Conservation (phyloP, 1,140 invertebrate genomes). For the Papilio dardanus region DNA sequence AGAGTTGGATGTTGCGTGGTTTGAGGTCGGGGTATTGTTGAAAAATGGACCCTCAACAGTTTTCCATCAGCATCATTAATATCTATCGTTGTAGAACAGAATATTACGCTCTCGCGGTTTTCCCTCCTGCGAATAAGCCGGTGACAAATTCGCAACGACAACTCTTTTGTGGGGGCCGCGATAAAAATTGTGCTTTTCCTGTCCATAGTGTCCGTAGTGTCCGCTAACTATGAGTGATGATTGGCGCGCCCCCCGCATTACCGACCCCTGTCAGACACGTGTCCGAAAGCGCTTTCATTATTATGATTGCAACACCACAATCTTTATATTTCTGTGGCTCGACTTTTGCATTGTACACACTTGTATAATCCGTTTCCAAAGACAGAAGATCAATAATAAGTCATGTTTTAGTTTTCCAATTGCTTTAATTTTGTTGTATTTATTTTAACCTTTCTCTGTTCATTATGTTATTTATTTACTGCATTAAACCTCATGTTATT, state of each 20-base stretch:
- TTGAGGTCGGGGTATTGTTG: constrained; percentile 40
- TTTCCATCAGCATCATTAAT: constrained; percentile 62
- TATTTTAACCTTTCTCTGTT: neutral
- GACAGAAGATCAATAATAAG: neutral
- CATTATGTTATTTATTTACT: neutral
- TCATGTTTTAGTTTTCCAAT: neutral
- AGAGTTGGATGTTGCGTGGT: neutral
- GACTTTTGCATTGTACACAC: neutral
- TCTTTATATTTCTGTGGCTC: constrained; percentile 17
- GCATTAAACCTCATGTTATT: neutral
- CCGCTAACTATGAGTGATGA: constrained; percentile 75
- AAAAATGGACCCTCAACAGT: constrained; percentile 48
- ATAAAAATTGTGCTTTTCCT: constrained; percentile 73
- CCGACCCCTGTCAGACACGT: constrained; percentile 54
- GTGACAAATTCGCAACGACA: constrained; percentile 74
- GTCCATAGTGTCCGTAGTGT: constrained; percentile 47
- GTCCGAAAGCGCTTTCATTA: constrained; percentile 52
- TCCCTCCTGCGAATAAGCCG: constrained; percentile 62
- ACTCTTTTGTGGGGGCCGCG: constrained; percentile 74
- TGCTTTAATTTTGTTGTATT: neutral
- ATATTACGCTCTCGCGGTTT: constrained; percentile 50
- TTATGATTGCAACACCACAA: constrained; percentile 34
- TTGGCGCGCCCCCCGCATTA: constrained; percentile 60
- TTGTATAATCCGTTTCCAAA: neutral
- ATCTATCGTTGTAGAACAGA: constrained; percentile 65